Conservation (phyloP, 2,113 vertebrate genomes). For the Columba livia region DNA sequence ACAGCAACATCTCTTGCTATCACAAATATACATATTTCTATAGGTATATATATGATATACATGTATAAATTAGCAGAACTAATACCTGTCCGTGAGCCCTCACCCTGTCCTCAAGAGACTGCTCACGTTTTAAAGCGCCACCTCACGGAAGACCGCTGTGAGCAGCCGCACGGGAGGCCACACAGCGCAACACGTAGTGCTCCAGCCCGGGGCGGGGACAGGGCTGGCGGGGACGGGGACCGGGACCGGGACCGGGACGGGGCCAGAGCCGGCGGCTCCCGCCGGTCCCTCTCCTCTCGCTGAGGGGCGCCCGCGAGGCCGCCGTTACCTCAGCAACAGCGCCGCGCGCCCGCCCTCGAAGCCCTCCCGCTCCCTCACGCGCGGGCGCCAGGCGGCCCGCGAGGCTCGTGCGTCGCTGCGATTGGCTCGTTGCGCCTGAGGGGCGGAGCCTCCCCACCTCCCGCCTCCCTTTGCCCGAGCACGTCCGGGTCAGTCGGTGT, state of each 20-base stretch:
- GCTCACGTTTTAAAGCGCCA: background rate
- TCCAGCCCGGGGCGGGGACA: accelerated
- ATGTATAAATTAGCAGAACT: accelerated
- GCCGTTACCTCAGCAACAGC: background rate
- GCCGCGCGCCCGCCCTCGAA: accelerated
- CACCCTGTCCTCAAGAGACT: background rate
- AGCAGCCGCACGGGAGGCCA: background rate
- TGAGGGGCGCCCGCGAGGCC: background rate
- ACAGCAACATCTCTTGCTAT: accelerated
- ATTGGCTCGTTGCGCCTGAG: background rate
- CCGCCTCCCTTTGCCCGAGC: background rate
- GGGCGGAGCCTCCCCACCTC: background rate
- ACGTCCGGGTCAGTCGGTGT: constrained; percentile 46
- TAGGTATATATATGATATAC: accelerated
- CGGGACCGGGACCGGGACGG: too few species aligned
- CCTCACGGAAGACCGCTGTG: background rate
- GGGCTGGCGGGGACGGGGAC: background rate
- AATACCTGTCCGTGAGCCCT: background rate
- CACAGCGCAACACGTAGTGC: too few species aligned
- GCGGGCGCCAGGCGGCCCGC: background rate
- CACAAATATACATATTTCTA: accelerated
- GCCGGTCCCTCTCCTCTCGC: background rate
- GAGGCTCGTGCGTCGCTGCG: background rate
- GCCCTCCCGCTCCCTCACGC: background rate
- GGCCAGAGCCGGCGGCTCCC: too few species aligned